Percentiles rank a stretch among this genome's conserved stretches.
phyloP scores from a whole-genome alignment of 2,888 invertebrate genomes.

The Nycteola revayana region DNA sequence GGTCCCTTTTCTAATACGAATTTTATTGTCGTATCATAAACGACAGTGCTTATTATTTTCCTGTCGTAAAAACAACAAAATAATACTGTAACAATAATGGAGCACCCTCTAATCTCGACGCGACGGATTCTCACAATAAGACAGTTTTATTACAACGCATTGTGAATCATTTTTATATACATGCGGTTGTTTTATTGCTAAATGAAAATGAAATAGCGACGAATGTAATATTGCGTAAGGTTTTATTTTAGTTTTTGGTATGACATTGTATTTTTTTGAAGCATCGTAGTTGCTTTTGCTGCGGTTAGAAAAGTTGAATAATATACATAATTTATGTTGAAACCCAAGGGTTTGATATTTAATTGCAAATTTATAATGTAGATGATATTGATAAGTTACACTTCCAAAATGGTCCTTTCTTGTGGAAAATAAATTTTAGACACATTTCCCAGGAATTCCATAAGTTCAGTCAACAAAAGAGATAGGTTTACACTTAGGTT shows the following conservation, averaged over 20 bases:
- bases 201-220: slow-evolving; percentile 48
- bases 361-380: too few species aligned
- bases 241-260: slow-evolving; percentile 30
- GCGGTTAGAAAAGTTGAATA: too few species aligned
- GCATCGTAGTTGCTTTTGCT: too few species aligned
- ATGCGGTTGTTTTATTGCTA: slow-evolving; percentile 61
- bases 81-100: slow-evolving; percentile 71
- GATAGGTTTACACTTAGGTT: too few species aligned
- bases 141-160: slow-evolving; percentile 62
- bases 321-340: too few species aligned
- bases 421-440: too few species aligned
- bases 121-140: slow-evolving; percentile 33
- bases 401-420: too few species aligned
- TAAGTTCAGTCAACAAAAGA: too few species aligned
- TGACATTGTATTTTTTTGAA: background rate
- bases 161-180: slow-evolving; percentile 67
- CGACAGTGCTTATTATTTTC: slow-evolving; percentile 72
- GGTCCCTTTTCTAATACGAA: slow-evolving; percentile 47
- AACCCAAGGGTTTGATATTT: too few species aligned
- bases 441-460: too few species aligned
- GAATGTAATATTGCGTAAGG: slow-evolving; percentile 21
- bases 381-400: too few species aligned
- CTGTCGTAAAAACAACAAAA: slow-evolving; percentile 76
- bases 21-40: slow-evolving; percentile 71
- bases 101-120: slow-evolving; percentile 60